Evolutionary conservation across 2,113 vertebrate genomes (phyloP), one percentile per base, ranked within the genome.

Genomic region (Balaeniceps rex): DNA sequence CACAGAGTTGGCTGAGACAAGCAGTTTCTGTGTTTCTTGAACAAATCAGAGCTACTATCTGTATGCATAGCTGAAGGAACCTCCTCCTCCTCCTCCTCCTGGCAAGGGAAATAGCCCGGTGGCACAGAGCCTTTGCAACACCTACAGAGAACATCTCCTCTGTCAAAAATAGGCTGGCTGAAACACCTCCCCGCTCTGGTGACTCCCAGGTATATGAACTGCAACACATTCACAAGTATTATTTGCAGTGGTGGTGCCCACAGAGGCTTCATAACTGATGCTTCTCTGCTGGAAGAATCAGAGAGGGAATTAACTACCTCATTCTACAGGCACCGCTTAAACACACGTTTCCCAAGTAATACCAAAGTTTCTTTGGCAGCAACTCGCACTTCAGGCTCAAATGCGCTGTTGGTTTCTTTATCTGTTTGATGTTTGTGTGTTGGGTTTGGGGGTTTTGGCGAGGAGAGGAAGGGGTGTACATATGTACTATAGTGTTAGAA

Each of bases 401-500:
- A 81, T 3, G 5, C 70, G 19, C 16, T 33, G 4, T 44, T 87
- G 23, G 23, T 55, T 80, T 64, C 40, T 71, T 58, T 49, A 19
- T 81, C 29, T 49, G 17, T 52, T 69, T 34, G 22, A 61, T 8
- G 4, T 12, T 40, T 70, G 25, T 40, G 10, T 55, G 29, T 23
- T 51, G 58, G 13, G 34, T 54, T 71, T 66, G 51, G 23, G 10
- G 6, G 7, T 7, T 33, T 52, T 12, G 3, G 11, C 49, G 14
- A 29, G 10, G 5, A 9, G 6, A 10, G 14, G 9, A 6, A 66
- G 19, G 5, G 7, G 1, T 2, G 4, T 38, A 34, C 22, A 3
- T 7, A 17, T 4, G 3, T 14, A 24, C 40, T 36, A 34, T 12
- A 31, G 15, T 46, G 83, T 79, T 54, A 55, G 24, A 64, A 74